A percentile compares a stretch with the other conserved stretches of the same genome.
phyloP scores from a whole-genome alignment of 2,113 vertebrate genomes.

The Trachemys scripta region DNA sequence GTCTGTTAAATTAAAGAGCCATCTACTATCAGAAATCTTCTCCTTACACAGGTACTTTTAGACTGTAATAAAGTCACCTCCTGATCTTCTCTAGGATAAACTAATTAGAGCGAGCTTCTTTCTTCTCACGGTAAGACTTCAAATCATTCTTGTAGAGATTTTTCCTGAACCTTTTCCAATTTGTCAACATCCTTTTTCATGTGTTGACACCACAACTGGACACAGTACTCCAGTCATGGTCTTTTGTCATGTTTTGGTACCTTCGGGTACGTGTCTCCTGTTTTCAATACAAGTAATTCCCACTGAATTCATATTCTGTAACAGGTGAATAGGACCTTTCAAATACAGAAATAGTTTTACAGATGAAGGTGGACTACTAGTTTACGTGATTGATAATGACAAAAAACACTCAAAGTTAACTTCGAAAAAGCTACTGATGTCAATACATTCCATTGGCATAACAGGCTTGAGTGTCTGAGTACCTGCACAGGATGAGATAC shows the following conservation, averaged over 20 bases:
- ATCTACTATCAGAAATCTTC: not conserved
- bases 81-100: not conserved
- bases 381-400: not conserved
- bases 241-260: rapidly evolving
- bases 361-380: rapidly evolving
- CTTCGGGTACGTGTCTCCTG: not conserved
- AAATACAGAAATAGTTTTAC: not conserved
- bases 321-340: not conserved
- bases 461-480: not conserved
- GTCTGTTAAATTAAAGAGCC: not conserved
- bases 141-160: not conserved
- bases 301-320: not conserved
- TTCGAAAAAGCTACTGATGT: not conserved
- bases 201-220: not conserved
- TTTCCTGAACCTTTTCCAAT: not conserved
- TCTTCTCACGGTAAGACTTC: not conserved
- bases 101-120: not conserved
- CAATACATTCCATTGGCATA: not conserved
- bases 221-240: not conserved
- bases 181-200: not conserved
- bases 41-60: not conserved
- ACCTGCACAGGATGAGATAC: not conserved
- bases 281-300: not conserved
- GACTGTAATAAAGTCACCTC: not conserved
- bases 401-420: not conserved